Evolutionary conservation across 2,797 vertebrate genomes (phyloP), one percentile per base, ranked within the genome.

Genomic region (Microhierax caerulescens): DNA sequence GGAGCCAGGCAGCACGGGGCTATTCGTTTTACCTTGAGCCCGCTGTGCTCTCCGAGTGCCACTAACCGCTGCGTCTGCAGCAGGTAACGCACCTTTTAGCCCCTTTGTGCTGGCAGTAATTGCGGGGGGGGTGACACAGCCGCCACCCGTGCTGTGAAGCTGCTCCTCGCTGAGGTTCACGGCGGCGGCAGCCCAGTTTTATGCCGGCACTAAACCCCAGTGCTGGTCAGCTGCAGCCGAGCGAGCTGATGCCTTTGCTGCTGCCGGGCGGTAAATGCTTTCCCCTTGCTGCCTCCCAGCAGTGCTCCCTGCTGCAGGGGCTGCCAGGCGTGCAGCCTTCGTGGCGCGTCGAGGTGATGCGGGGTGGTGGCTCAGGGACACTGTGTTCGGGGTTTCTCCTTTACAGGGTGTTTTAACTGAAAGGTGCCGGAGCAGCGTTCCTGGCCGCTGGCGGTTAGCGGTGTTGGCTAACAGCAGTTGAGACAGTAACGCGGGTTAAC

Each of bases 111-210:
- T 34, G 23, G 30, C 12, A 16, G 20, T 39, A 18, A 7, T 4
- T 28, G 69, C 28, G 1, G 11, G 22, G 20, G 9, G 19, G 32
- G 9, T 21, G 68, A 18, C 28, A 25, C 19, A 17, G 37, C 43
- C 54, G 1, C 3, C 1, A 0, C 56, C 59, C 32, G 0, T 6
- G 17, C 37, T 63, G 32, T 11, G 14, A 36, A 27, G 4, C 37
- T 5, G 5, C 28, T 59, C 32, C 68, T 54, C 2, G 1, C 13
- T 24, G n/a, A 11, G 14, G n/a, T 3, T 17, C 17, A 0, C 0
- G 3, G 37, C 48, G 32, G n/a, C 8, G 1, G 32, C 47, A 30
- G 24, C 30, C 17, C 2, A 5, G 22, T 19, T 39, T 11, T 8
- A 7, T 5, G 12, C 50, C 11, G 28, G 37, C 60, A 6, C 39